A percentile compares a stretch with the other conserved stretches of the same genome.
Evolutionary conservation across 2,113 vertebrate genomes (phyloP).

Genomic region (Donacobius atricapilla): DNA sequence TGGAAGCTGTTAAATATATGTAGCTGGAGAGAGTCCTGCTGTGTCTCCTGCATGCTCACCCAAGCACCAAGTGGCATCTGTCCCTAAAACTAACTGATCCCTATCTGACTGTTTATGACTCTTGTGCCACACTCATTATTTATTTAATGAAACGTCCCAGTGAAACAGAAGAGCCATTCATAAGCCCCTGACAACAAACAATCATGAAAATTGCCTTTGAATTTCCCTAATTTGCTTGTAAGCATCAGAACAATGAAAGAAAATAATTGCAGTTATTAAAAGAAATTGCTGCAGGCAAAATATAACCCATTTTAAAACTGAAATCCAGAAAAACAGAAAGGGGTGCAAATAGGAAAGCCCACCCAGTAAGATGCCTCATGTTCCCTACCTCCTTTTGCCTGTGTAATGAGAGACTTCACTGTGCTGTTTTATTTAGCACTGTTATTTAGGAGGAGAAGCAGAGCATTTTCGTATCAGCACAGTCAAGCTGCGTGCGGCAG

Average conservation of each 20-base stretch:
- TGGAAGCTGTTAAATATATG: not conserved
- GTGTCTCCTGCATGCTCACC: not conserved
- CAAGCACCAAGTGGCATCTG: not conserved
- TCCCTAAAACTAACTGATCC: not conserved
- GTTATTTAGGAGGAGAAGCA: not conserved
- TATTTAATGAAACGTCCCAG: not conserved
- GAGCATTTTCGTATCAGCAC: not conserved
- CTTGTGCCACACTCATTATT: not conserved
- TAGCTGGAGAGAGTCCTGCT: not conserved
- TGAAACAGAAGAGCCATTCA: conserved; percentile 45
- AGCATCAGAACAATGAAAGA: conserved; percentile 51
- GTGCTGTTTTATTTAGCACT: conserved; percentile 5
- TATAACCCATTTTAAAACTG: conserved; percentile 39
- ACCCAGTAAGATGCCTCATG: not conserved
- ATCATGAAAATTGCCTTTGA: conserved; percentile 61
- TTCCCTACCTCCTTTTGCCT: not conserved
- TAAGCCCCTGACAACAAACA: conserved; percentile 55
- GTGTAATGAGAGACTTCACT: conserved; percentile 25
- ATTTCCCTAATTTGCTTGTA: conserved; percentile 58
- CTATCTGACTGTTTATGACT: not conserved
- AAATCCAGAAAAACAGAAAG: conserved; percentile 31
- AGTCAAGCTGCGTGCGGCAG: not conserved
- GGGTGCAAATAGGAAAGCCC: conserved; percentile 3
- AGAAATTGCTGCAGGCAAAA: conserved; percentile 58
- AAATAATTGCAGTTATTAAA: conserved; percentile 65